Evolutionary conservation across 2,888 invertebrate species (phyloP).

Genomic region (Acanthopleura granulata): DNA sequence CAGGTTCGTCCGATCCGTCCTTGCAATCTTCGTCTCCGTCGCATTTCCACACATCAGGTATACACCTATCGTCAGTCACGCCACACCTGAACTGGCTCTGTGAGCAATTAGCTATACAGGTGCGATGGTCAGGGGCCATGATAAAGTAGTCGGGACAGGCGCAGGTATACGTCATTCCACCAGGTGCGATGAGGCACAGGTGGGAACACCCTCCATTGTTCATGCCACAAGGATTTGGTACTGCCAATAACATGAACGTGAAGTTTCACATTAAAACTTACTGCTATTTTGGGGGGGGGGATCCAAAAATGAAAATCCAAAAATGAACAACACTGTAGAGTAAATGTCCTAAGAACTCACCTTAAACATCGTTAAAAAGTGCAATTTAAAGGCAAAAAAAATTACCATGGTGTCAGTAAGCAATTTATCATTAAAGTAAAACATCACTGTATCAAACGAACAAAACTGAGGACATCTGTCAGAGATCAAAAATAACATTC

Average conservation of each 20-base stretch:
- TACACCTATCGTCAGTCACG: conserved; percentile 53
- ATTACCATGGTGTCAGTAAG: no score
- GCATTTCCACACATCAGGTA: conserved; percentile 64
- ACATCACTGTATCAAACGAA: no score
- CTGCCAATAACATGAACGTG: conserved; percentile 31
- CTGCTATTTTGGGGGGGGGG: no score
- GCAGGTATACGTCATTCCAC: conserved; percentile 80
- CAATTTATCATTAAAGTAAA: no score
- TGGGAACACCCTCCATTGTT: conserved; percentile 98
- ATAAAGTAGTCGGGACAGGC: conserved; percentile 96
- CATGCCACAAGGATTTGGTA: conserved; percentile 89
- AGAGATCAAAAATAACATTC: no score
- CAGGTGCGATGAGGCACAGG: conserved; percentile 90
- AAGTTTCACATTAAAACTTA: no score
- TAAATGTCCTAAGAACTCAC: no score
- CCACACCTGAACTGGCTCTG: conserved; percentile 69
- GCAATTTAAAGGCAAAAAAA: no score
- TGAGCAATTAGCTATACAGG: conserved; percentile 95
- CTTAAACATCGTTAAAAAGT: no score
- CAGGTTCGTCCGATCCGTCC: conserved; percentile 64
- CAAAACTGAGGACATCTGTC: no score
- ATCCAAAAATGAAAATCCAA: no score
- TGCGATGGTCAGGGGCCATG: conserved; percentile 80
- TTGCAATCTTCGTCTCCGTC: conserved; percentile 65
- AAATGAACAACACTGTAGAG: no score